Evolutionary conservation across 2,888 invertebrate species (phyloP).

Genomic region (Cosmia trapezina): DNA sequence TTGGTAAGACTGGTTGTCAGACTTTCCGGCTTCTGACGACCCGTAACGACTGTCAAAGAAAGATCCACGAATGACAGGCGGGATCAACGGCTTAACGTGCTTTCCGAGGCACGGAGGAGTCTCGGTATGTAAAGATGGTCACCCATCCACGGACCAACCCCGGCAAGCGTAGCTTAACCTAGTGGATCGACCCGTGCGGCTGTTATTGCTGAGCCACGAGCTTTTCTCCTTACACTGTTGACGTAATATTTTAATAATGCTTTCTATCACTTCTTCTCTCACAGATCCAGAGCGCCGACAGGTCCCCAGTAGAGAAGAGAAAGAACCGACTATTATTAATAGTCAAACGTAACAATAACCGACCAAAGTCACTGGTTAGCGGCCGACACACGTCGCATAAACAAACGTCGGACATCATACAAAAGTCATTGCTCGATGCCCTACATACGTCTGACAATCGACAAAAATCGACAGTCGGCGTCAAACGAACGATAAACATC

Average conservation of each 20-base stretch:
- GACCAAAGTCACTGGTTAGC: not conserved
- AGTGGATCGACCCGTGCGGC: no score
- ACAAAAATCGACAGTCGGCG: not conserved
- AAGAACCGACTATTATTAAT: not conserved
- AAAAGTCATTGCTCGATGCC: not conserved
- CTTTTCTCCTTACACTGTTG: not conserved
- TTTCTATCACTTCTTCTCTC: not conserved
- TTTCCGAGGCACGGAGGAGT: no score
- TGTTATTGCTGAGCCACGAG: no score
- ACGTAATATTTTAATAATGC: not conserved
- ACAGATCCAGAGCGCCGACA: conserved; percentile 2
- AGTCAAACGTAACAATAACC: conserved; percentile 3
- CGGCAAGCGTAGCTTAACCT: no score
- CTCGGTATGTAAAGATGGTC: no score
- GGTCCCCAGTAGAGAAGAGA: not conserved
- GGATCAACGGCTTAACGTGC: no score
- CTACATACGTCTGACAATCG: not conserved
- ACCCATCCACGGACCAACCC: no score
- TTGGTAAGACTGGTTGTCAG: no score
- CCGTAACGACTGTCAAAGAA: no score
- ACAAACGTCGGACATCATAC: not conserved
- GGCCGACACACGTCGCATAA: not conserved
- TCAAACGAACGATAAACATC: no score
- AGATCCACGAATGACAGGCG: no score
- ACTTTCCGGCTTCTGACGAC: no score